phyloP scores from a whole-genome alignment of 2,113 vertebrate genomes.

The Pongo abelii region DNA sequence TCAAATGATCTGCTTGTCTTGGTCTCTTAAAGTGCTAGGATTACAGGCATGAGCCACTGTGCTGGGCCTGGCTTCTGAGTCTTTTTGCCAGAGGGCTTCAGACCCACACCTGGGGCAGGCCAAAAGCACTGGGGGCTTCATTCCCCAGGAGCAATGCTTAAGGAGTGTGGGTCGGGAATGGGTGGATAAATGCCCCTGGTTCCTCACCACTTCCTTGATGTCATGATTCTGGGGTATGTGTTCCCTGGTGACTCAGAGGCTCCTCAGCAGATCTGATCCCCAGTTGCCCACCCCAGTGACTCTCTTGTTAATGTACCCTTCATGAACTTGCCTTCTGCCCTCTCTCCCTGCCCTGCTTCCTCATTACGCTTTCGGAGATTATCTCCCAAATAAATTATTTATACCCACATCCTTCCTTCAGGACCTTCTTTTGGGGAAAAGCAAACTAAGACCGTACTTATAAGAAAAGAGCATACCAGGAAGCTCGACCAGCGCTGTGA shows the following conservation, averaged over 20 bases:
- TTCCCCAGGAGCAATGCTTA: not conserved
- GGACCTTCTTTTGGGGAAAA: not conserved
- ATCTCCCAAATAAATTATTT: not conserved
- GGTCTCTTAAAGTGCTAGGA: too few relatives aligned
- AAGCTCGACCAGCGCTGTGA: not conserved
- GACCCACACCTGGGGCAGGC: not conserved
- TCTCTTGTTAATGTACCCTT: not conserved
- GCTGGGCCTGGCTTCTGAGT: not conserved
- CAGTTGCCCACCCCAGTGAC: too few relatives aligned
- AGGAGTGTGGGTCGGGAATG: not conserved
- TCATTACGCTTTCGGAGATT: not conserved
- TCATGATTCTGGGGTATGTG: not conserved
- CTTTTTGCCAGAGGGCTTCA: not conserved
- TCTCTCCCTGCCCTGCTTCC: not conserved
- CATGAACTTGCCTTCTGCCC: too few relatives aligned
- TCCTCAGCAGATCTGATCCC: not conserved
- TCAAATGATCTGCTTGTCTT: too few relatives aligned
- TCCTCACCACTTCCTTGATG: not conserved
- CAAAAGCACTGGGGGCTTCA: not conserved
- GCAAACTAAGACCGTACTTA: not conserved
- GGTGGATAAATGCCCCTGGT: not conserved
- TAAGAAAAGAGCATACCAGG: not conserved
- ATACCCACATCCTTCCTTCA: not conserved
- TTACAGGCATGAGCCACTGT: too few relatives aligned
- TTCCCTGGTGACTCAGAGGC: not conserved